phyloP scores from a whole-genome alignment of 2,797 vertebrate genomes.

The Mycteria americana region DNA sequence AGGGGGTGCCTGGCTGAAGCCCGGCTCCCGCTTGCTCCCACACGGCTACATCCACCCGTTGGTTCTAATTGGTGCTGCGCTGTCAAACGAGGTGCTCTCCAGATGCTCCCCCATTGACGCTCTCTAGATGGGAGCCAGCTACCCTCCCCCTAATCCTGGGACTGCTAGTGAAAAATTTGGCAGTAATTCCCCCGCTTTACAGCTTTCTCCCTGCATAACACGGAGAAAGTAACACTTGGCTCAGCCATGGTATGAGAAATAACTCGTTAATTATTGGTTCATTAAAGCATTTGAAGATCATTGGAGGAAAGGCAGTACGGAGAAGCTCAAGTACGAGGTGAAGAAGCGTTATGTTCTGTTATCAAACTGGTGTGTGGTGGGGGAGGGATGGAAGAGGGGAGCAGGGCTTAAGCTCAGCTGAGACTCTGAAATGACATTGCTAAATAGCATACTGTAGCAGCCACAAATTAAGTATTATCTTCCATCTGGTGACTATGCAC shows the following conservation, averaged over 20 bases:
- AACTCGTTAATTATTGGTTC: conserved; percentile 52
- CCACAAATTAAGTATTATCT: conserved; percentile 72
- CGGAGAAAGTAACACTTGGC: background rate
- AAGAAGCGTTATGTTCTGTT: background rate
- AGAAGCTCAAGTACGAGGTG: conserved; percentile 12
- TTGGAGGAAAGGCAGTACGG: conserved; percentile 11
- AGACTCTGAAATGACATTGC: conserved; percentile 66
- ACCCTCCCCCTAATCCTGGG: conserved; percentile 16
- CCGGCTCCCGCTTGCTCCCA: background rate
- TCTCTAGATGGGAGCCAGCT: conserved; percentile 20
- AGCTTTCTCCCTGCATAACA: background rate
- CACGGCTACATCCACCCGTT: background rate
- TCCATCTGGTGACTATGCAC: conserved; percentile 73
- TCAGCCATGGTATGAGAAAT: background rate
- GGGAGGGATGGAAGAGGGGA: conserved; percentile 6
- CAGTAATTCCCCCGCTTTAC: background rate
- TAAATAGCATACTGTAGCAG: conserved; percentile 63
- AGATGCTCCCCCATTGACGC: background rate
- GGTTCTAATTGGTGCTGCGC: background rate
- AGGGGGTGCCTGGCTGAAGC: background rate
- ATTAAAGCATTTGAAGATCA: conserved; percentile 34
- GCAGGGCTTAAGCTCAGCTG: conserved; percentile 40
- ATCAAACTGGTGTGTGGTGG: background rate
- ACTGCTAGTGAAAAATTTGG: background rate
- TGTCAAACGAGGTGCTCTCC: conserved; percentile 15